Evolutionary conservation across 2,113 vertebrate genomes (phyloP).

Genomic region (Salvelinus namaycush): DNA sequence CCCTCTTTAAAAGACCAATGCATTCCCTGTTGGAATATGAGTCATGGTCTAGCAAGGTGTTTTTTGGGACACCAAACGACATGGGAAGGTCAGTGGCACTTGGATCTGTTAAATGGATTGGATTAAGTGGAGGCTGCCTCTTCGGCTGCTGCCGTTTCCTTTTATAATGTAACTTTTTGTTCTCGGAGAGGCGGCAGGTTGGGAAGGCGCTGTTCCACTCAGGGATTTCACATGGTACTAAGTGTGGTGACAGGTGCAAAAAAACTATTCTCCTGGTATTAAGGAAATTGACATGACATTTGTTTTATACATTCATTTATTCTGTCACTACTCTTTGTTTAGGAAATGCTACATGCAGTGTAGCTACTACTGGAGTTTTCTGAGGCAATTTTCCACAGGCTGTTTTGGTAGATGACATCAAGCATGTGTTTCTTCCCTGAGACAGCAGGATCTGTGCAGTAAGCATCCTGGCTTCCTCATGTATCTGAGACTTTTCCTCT

Average conservation of each 20-base stretch:
- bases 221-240: constrained; percentile 50
- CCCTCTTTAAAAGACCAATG: constrained; percentile 59
- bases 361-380: constrained; percentile 32
- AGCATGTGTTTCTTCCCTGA: constrained; percentile 51
- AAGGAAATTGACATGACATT: constrained; percentile 67
- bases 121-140: constrained; percentile 76
- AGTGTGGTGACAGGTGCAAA: constrained; percentile 68
- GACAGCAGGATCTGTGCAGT: constrained; percentile 42
- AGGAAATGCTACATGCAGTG: constrained; percentile 33
- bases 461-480: constrained; percentile 9
- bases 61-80: constrained; percentile 73
- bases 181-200: constrained; percentile 48
- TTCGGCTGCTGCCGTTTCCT: constrained; percentile 47
- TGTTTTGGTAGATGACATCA: constrained; percentile 60
- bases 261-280: constrained; percentile 56
- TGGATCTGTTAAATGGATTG: constrained; percentile 76
- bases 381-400: constrained; percentile 54
- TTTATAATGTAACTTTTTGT: constrained; percentile 74
- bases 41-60: constrained; percentile 65
- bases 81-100: constrained; percentile 75
- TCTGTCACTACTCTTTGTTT: constrained; percentile 64
- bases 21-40: constrained; percentile 68
- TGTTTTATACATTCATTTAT: constrained; percentile 59
- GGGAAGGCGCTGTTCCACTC: constrained; percentile 55
- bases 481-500: constrained; percentile 1